Conservation (phyloP, 2,113 vertebrate genomes). For the human region DNA sequence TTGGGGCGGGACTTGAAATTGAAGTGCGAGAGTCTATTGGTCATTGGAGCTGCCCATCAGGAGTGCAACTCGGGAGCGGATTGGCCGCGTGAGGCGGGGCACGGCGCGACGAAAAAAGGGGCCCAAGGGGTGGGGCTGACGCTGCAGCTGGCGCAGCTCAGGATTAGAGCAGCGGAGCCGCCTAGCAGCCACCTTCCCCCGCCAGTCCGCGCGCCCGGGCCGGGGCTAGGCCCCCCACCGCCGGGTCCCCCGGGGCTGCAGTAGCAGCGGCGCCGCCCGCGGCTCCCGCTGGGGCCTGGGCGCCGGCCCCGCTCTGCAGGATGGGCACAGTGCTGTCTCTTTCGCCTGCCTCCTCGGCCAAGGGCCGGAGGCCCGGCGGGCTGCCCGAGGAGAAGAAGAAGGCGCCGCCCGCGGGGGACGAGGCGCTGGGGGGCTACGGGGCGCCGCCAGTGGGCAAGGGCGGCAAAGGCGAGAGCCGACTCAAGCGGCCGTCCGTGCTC, state of each 20-base stretch:
- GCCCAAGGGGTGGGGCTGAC: slow-evolving; percentile 75
- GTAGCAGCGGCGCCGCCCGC: slow-evolving; percentile 22
- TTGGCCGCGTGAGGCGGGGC: slow-evolving; percentile 72
- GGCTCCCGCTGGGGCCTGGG: slow-evolving; percentile 77
- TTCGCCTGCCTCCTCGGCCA: slow-evolving; percentile 85
- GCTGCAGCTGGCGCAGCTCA: slow-evolving; percentile 80
- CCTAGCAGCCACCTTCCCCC: slow-evolving; percentile 28
- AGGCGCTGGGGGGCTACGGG: slow-evolving; percentile 78
- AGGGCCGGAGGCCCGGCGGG: slow-evolving; percentile 79
- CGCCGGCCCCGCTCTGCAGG: slow-evolving; percentile 77
- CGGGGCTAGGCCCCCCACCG: slow-evolving; percentile 55
- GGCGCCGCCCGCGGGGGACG: slow-evolving; percentile 81
- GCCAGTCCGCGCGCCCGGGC: slow-evolving; percentile 60
- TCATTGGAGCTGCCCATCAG: slow-evolving; percentile 40
- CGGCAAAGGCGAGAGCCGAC: slow-evolving; percentile 91
- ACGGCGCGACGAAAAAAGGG: slow-evolving; percentile 55
- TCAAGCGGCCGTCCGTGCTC: slow-evolving; percentile 92
- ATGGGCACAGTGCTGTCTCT: slow-evolving; percentile 98
- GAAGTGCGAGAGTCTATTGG: not conserved
- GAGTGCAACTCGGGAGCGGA: not conserved
- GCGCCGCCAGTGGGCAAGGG: slow-evolving; percentile 76
- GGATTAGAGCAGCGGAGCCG: slow-evolving; percentile 20
- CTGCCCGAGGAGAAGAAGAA: slow-evolving; percentile 79
- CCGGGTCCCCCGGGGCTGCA: slow-evolving; percentile 48
- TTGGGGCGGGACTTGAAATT: not conserved